Percentiles rank a stretch among this genome's conserved stretches.
Evolutionary conservation across 2,888 invertebrate species (phyloP).

Genomic region (Eubasilissa splendida): DNA sequence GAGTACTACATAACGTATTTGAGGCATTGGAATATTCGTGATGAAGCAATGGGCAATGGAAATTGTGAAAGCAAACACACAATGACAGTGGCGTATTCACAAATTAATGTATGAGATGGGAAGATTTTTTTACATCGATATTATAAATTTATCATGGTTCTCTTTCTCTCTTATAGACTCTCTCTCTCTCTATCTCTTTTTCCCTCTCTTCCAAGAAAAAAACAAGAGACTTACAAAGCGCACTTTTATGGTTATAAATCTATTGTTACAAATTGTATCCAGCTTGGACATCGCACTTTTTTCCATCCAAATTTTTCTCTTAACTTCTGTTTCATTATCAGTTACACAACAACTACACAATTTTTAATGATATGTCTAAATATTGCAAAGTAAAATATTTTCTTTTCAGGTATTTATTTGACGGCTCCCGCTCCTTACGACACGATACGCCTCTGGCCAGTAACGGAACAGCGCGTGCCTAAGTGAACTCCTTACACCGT

Average conservation of each 20-base stretch:
- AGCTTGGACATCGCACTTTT: too few species aligned
- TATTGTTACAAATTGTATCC: too few species aligned
- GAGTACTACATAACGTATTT: neutral
- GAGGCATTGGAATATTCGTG: slow-evolving; percentile 7
- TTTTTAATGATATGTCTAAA: too few species aligned
- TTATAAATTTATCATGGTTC: neutral
- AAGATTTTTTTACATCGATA: neutral
- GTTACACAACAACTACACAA: too few species aligned
- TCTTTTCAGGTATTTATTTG: neutral
- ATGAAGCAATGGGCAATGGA: slow-evolving; percentile 10
- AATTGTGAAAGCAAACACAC: slow-evolving; percentile 27
- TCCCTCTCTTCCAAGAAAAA: too few species aligned
- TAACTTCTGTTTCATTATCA: too few species aligned
- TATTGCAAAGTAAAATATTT: too few species aligned
- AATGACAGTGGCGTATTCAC: neutral
- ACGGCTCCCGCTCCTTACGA: neutral
- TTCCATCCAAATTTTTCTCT: too few species aligned
- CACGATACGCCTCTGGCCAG: neutral
- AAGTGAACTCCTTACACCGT: neutral
- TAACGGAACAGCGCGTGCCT: slow-evolving; percentile 28
- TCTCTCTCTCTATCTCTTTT: too few species aligned
- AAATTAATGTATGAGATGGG: neutral
- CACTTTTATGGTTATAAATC: too few species aligned
- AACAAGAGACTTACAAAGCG: too few species aligned
- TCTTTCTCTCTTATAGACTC: neutral